Base-by-base conservation (phyloP, 2,797 vertebrate genomes). In the Danionella dracula region DNA sequence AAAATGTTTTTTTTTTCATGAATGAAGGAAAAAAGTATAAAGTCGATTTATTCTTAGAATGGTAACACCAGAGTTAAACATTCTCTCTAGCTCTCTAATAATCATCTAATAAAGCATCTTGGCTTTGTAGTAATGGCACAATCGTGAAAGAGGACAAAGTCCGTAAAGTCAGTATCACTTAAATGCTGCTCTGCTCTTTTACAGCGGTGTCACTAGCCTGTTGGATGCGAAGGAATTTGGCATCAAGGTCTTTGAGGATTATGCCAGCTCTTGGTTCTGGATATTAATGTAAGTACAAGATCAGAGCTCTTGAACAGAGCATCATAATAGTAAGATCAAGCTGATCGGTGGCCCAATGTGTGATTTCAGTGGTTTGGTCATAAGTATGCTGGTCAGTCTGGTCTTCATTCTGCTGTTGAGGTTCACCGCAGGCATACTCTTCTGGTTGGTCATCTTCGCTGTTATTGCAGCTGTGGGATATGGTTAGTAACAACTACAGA, bases 231-330 rank as follows among this genome's bases (percentile, higher is more conserved):
- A 91, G 86, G 87, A 94, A 75, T 48, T 98, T 67, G 91, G 92
- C 72, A 76, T 90, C 72, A 98, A 92, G 87, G 89, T 96, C 78
- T 93, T 97, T 85, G 96, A 99, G 84, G 96, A 99, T 82, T 98
- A 94, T 74, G 88, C 91, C 69, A 93, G 88, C 69, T 94, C 93
- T 64, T 99, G 96, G 96, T 87, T 92, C 77, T 98, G 94, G 96
- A 97, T 99, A 73, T 84, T 99, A 76, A 85, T 92, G 96, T 99
- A 91, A 93, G 95, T 82, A 58, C 20, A 35, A 8, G 10, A 4
- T 40, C 5, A 51, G 4, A 21, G 10, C 13, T 5, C 6, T n/a
- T n/a, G n/a, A 5, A 19, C 8, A 48, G 21, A 21, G n/a, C 17
- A 10, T 4, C 13, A 45, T 40, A 45, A 32, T 4, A 4, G 16